Base-by-base conservation (phyloP, 2,113 vertebrate genomes). In the Cercocebus atys region DNA sequence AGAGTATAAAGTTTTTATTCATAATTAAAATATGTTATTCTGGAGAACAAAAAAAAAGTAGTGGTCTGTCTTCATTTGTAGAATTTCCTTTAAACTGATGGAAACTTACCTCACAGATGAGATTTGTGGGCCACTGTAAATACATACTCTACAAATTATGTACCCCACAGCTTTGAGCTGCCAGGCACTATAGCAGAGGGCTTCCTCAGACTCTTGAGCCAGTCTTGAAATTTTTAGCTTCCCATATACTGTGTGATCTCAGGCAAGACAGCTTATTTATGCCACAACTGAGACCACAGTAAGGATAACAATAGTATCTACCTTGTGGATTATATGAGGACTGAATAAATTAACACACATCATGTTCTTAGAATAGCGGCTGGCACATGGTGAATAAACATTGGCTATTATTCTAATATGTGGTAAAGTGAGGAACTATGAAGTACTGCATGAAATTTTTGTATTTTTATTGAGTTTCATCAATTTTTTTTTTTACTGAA, bases 71-170 rank as follows among this genome's bases (percentile, higher is more conserved):
- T 92, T 94, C 55, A 85, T 10, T 96, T 94, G 17, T 75, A 75
- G 96, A 89, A 87, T 81, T 79, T 95, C 79, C 84, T 93, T 92
- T 80, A 55, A 85, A 93, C 30, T 43, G 73, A 76, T 23, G n/a
- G 61, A 59, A 92, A 75, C 10, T 35, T 75, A 86, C 45, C 25
- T 85, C 45, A 70, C 9, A 43, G 6, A 76, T 73, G 23, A 78
- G 43, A 94, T 89, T 43, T 84, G 23, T 80, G 45, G 43, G 55
- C 32, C 55, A 7, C 20, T 83, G 18, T 87, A 88, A 92, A 79
- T 76, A 73, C 14, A 79, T 72, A 73, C 14, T 55, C 45, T 72
- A 45, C 35, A 6, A 16, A 13, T 90, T 47, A 32, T 47, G 3
- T 70, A 68, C 5, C 40, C 76, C 32, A 80, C 27, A 84, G 35